Evolutionary conservation across 2,888 invertebrate genomes (phyloP), one percentile per base, ranked within the genome.

Genomic region (Molorchus minor): DNA sequence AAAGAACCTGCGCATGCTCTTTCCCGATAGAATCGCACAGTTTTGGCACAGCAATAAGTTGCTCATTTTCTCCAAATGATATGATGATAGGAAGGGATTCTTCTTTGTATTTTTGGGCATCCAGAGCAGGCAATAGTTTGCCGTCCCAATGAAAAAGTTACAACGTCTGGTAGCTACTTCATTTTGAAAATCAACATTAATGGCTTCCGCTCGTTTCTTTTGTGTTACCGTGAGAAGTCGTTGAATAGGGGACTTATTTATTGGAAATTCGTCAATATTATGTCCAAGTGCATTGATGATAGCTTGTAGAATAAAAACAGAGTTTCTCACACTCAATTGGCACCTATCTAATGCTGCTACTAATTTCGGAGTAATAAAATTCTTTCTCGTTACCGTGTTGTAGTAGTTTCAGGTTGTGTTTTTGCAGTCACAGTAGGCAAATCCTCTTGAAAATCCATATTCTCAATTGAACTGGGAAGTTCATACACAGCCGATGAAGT

Each of bases 1-100:
- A 56, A 25, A 57, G 38, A 35, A 36, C 57, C 3, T 16, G 25
- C 13, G 49, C 56, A 12, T 40, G 41, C 12, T 40, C 41, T 2
- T 16, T 12, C 17, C 40, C 49, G 10, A 40, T 13, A 7, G 40
- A 20, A 8, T n/a, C 17, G 2, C 16, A n/a, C 8, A 57, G 16
- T 17, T 36, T 12, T 2, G 45, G 52, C 10, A 52, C 35, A 21
- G 10, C 44, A 43, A 57, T 62, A 33, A 73, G 61, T 60, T 73
- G 68, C 57, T 69, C 67, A 25, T 53, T 57, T 46, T 58, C 61
- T 15, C 58, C 58, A 59, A 53, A 51, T 21, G 67, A 64, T 36
- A 70, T 58, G 20, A 72, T 47, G 47, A 73, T 58, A 29, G 71
- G 69, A 19, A 74, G 40, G 56, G 68, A 56, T 53, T 74, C 70